Evolutionary conservation across 2,113 vertebrate genomes (phyloP).

Genomic region (Zeus faber): DNA sequence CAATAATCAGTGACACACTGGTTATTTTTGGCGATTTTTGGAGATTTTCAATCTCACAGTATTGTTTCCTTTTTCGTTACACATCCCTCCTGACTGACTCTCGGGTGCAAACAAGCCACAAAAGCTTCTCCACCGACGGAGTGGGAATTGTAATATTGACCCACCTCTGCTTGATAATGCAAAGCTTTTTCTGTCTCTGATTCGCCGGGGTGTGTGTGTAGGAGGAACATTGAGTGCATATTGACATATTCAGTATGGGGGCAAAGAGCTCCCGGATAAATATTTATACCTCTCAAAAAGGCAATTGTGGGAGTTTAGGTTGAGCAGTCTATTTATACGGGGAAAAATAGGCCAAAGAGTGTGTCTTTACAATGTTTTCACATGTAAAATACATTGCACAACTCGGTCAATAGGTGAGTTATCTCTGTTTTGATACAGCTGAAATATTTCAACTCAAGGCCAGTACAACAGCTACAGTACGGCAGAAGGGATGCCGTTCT

Average conservation of each 20-base stretch:
- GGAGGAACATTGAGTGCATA: constrained; percentile 52
- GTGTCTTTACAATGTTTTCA: constrained; percentile 1
- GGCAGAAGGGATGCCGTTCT: no score
- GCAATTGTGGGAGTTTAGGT: constrained; percentile 35
- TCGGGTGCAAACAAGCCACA: constrained; percentile 38
- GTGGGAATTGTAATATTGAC: constrained; percentile 62
- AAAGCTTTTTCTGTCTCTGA: constrained; percentile 54
- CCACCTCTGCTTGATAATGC: constrained; percentile 54
- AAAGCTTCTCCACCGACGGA: constrained; percentile 42
- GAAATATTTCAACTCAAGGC: no score
- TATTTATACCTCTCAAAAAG: constrained; percentile 56
- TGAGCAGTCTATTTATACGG: constrained; percentile 33
- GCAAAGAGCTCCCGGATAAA: constrained; percentile 54
- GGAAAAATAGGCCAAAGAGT: constrained; percentile 3
- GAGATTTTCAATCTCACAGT: no score
- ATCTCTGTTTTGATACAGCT: no score
- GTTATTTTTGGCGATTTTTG: no score
- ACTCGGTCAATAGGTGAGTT: neutral
- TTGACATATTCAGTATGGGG: constrained; percentile 57
- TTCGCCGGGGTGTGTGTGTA: constrained; percentile 38
- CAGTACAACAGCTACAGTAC: no score
- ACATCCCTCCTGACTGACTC: no score
- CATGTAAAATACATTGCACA: no score
- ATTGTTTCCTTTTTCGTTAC: no score
- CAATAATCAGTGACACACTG: no score